Evolutionary conservation across 2,797 vertebrate genomes (phyloP).

Genomic region (Lagorchestes hirsutus): DNA sequence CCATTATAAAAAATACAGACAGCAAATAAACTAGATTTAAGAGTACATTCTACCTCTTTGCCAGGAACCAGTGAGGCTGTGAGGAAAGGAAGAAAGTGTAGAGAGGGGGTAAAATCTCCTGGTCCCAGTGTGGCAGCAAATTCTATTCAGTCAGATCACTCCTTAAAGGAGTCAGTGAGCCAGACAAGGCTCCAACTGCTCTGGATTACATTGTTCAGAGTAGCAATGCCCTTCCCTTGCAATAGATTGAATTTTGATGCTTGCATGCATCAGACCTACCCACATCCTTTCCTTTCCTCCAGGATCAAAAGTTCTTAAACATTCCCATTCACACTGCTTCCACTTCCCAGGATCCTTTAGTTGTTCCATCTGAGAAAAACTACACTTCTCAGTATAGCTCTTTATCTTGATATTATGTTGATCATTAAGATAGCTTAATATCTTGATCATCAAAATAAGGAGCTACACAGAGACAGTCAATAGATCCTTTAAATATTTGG

Average conservation of each 20-base stretch:
- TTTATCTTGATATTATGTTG: background rate
- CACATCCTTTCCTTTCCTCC: background rate
- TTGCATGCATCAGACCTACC: background rate
- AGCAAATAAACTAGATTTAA: constrained; percentile 1
- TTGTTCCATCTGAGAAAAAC: background rate
- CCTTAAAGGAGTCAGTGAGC: background rate
- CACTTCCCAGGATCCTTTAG: background rate
- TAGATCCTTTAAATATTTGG: background rate
- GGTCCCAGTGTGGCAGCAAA: background rate
- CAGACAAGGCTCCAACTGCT: background rate
- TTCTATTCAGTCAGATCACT: background rate
- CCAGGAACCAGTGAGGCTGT: background rate
- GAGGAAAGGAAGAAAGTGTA: background rate
- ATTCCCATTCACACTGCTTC: background rate
- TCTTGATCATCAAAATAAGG: background rate
- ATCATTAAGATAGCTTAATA: background rate
- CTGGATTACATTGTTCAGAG: background rate
- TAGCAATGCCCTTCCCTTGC: background rate
- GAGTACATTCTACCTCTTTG: background rate
- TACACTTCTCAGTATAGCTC: background rate
- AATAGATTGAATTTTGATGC: background rate
- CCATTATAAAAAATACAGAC: constrained; percentile 1
- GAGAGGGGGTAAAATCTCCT: background rate
- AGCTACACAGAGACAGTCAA: background rate
- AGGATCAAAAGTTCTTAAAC: background rate